Percentiles rank a stretch among this genome's conserved stretches.
Evolutionary conservation across 2,797 vertebrate species (phyloP).

Genomic region (Artibeus lituratus): DNA sequence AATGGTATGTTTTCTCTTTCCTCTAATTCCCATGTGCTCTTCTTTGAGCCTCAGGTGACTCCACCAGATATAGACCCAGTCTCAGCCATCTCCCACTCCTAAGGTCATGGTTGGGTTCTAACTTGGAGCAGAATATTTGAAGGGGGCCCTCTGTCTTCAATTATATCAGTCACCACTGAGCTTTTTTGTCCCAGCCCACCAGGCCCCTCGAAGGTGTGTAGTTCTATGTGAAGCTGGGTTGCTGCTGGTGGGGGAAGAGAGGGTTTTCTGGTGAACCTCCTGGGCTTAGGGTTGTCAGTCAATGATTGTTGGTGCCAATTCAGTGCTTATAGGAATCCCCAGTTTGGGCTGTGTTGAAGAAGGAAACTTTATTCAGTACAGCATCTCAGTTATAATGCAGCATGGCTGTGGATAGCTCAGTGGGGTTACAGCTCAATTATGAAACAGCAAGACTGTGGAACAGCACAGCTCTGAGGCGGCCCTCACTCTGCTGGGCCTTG

Average conservation of each 20-base stretch:
- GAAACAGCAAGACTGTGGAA: not conserved
- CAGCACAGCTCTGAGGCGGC: not conserved
- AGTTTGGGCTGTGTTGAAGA: not conserved
- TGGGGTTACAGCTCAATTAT: not conserved
- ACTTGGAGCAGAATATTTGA: not conserved
- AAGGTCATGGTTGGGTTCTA: not conserved
- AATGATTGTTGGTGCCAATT: not conserved
- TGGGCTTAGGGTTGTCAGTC: not conserved
- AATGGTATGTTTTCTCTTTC: not conserved
- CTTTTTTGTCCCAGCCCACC: not conserved
- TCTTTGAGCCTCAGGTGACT: not conserved
- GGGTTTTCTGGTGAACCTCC: not conserved
- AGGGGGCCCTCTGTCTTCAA: not conserved
- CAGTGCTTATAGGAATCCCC: not conserved
- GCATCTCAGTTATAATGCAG: not conserved
- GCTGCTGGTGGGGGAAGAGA: no score
- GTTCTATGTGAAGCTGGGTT: not conserved
- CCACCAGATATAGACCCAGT: not conserved
- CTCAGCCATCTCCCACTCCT: not conserved
- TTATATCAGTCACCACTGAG: not conserved
- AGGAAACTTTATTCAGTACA: not conserved
- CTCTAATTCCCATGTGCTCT: not conserved
- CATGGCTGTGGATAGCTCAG: not conserved
- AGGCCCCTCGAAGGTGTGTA: not conserved
- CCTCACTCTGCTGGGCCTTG: not conserved